Conservation (phyloP, 1,140 invertebrate species). For the Chelonus insularis region DNA sequence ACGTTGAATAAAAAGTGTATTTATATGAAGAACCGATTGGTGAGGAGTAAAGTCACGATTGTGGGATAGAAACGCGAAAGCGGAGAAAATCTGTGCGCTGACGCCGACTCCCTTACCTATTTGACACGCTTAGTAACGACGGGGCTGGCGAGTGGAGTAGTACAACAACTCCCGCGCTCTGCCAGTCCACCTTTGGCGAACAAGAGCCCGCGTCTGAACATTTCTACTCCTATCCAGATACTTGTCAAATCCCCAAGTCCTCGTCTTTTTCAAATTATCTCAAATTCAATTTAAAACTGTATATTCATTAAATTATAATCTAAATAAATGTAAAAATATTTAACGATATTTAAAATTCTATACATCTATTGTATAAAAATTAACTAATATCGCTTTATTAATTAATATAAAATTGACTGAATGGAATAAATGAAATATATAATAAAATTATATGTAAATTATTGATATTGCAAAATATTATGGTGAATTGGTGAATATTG, state of each 20-base stretch:
- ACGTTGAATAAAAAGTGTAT: neutral
- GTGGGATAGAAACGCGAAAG: constrained; percentile 17
- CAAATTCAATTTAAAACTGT: no score
- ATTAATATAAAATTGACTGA: no score
- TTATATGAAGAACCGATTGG: neutral
- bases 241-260: no score
- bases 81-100: constrained; percentile 27
- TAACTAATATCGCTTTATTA: no score
- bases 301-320: no score
- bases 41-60: neutral
- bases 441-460: neutral
- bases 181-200: constrained; percentile 19
- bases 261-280: no score
- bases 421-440: neutral
- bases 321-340: no score
- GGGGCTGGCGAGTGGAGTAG: constrained; percentile 20
- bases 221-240: no score
- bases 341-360: no score
- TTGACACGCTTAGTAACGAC: constrained; percentile 24
- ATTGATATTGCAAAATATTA: neutral
- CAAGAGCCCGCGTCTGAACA: constrained; percentile 18
- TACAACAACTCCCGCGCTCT: constrained; percentile 19
- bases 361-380: no score
- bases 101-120: constrained; percentile 16
- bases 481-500: neutral